A percentile compares a stretch with the other conserved stretches of the same genome.
phyloP scores from a whole-genome alignment of 2,888 invertebrate genomes.

The Sinopyrophorus schimmeli region DNA sequence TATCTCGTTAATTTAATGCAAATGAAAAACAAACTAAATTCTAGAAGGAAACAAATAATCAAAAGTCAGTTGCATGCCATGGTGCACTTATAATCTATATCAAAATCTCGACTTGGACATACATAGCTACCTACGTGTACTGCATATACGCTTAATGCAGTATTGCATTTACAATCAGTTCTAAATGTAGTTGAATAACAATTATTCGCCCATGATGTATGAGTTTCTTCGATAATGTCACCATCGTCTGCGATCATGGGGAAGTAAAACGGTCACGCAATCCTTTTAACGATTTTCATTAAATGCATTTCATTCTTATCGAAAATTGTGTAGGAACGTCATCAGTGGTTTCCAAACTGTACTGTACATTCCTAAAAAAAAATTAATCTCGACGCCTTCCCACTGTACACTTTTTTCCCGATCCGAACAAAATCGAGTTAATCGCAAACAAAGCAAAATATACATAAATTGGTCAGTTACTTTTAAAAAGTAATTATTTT shows the following conservation, averaged over 20 bases:
- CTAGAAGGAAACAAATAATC: conserved; percentile 30
- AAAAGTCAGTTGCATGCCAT: conserved; percentile 26
- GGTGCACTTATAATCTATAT: conserved; percentile 20
- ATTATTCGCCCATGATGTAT: conserved; percentile 41
- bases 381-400: too few species aligned
- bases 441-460: too few species aligned
- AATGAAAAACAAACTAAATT: too few species aligned
- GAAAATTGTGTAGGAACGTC: too few species aligned
- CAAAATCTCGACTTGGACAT: conserved; percentile 29
- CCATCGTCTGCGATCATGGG: conserved; percentile 28
- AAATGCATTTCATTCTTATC: too few species aligned
- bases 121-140: conserved; percentile 12
- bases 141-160: conserved; percentile 20
- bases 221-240: conserved; percentile 39
- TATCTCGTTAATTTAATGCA: too few species aligned
- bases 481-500: too few species aligned
- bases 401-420: too few species aligned
- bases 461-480: too few species aligned
- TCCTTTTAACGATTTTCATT: conserved; percentile 26
- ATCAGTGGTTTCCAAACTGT: too few species aligned
- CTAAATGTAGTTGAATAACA: conserved; percentile 32
- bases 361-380: too few species aligned
- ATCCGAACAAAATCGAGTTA: too few species aligned
- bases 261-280: conserved; percentile 32
- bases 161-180: conserved; percentile 27